phyloP scores from a whole-genome alignment of 2,797 vertebrate species.

The Cyprinella venusta region DNA sequence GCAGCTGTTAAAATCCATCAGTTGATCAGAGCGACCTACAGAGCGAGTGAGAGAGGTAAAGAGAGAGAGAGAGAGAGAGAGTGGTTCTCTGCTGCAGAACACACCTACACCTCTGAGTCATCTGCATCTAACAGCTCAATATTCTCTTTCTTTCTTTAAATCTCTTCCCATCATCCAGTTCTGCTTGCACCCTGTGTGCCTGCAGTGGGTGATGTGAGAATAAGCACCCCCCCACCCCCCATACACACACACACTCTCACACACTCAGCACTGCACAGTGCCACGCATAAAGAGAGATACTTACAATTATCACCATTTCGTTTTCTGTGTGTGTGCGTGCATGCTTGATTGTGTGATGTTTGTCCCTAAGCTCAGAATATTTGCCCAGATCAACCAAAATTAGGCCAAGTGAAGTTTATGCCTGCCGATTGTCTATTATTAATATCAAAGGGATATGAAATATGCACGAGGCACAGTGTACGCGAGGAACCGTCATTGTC shows the following conservation, averaged over 20 bases:
- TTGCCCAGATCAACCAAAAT: conserved; percentile 48
- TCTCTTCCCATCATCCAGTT: conserved; percentile 43
- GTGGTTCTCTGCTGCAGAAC: conserved; percentile 53
- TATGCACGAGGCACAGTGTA: conserved; percentile 54
- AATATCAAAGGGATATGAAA: conserved; percentile 57
- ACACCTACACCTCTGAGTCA: conserved; percentile 65
- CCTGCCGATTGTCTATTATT: conserved; percentile 53
- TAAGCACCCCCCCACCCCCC: conserved; percentile 28
- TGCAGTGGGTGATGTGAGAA: conserved; percentile 55
- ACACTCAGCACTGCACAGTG: conserved; percentile 22
- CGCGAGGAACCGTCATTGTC: conserved; percentile 36
- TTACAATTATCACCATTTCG: conserved; percentile 47
- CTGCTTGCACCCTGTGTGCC: conserved; percentile 42
- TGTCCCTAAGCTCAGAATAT: conserved; percentile 26
- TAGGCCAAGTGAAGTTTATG: conserved; percentile 49
- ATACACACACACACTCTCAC: background rate
- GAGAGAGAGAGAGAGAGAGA: conserved; percentile 48
- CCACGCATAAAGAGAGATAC: conserved; percentile 41
- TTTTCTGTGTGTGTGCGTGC: conserved; percentile 26
- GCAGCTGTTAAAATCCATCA: conserved; percentile 54
- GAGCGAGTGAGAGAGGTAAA: conserved; percentile 11
- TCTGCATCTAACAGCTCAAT: conserved; percentile 58
- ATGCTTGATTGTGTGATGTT: conserved; percentile 32
- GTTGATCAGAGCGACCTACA: conserved; percentile 47
- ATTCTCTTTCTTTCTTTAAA: conserved; percentile 39